These are phyloP conservation scores for Cantharis rufa DNA, from an alignment of 2,888 invertebrate species.

Conservation along the genomic window DNA sequence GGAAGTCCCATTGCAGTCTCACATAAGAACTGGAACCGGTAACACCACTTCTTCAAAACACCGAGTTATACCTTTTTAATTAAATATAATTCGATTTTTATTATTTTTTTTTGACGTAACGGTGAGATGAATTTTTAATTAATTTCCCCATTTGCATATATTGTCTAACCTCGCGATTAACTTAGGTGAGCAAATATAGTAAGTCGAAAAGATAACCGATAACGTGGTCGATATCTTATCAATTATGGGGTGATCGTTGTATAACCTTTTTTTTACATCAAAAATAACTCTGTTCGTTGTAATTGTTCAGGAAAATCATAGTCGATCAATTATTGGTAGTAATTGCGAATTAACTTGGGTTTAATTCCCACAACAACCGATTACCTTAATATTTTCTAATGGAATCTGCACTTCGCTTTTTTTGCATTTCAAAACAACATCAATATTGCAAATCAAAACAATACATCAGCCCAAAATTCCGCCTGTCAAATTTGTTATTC, in stretches of 20 bases:
- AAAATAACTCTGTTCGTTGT: background rate
- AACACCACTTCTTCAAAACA: constrained; percentile 28
- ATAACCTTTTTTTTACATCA: background rate
- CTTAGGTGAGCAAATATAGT: background rate
- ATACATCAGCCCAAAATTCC: background rate
- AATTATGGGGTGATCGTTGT: background rate
- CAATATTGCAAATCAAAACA: background rate
- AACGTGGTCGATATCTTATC: background rate
- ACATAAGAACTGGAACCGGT: constrained; percentile 27
- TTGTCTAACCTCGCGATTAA: background rate
- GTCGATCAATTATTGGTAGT: background rate
- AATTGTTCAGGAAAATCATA: background rate
- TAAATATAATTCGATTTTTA: background rate
- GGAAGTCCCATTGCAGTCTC: constrained; percentile 17
- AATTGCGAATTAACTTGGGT: background rate
- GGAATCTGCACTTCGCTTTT: background rate
- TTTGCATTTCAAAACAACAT: background rate
- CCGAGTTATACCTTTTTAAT: background rate
- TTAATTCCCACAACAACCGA: background rate
- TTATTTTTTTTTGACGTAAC: background rate
- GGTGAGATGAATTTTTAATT: background rate
- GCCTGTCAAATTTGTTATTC: background rate
- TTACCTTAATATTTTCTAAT: background rate
- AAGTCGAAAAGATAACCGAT: background rate
- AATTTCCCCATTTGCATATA: background rate